Percentiles rank a stretch among this genome's conserved stretches.
Conservation (phyloP, 2,888 invertebrate genomes). For the Eupithecia abbreviata region DNA sequence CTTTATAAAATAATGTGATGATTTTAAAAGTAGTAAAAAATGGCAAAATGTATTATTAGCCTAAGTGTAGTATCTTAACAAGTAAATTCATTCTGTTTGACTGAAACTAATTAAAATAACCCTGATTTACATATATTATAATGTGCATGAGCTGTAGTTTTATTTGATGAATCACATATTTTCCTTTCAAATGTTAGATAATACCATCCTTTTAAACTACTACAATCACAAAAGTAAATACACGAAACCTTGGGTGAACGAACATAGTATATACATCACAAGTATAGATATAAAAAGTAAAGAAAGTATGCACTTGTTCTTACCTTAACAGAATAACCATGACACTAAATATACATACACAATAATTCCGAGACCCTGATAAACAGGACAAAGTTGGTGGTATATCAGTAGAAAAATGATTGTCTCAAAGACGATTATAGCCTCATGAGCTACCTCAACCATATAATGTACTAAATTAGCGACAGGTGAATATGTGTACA, state of each 20-base stretch:
- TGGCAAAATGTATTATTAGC: conserved; percentile 44
- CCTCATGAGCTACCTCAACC: conserved; percentile 24
- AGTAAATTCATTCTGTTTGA: conserved; percentile 19
- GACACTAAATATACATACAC: conserved; percentile 7
- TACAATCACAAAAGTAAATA: conserved; percentile 9
- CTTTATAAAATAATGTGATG: conserved; percentile 39
- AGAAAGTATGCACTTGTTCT: background rate
- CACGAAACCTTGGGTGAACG: background rate
- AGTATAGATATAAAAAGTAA: background rate
- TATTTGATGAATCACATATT: background rate
- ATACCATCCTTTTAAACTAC: conserved; percentile 1
- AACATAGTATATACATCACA: background rate
- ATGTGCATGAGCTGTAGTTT: background rate
- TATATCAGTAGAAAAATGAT: conserved; percentile 12
- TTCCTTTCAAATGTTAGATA: background rate
- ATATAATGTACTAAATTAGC: conserved; percentile 8
- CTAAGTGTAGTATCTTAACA: conserved; percentile 22
- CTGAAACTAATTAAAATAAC: conserved; percentile 28
- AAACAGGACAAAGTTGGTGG: conserved; percentile 7
- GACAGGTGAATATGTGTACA: conserved; percentile 31
- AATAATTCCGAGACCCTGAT: conserved; percentile 6
- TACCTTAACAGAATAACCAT: background rate
- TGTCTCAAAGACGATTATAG: conserved; percentile 27
- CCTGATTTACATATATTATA: conserved; percentile 19
- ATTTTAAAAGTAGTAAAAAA: conserved; percentile 36